Evolutionary conservation across 2,113 vertebrate species (phyloP).

Genomic region (Stigmatopora argus): DNA sequence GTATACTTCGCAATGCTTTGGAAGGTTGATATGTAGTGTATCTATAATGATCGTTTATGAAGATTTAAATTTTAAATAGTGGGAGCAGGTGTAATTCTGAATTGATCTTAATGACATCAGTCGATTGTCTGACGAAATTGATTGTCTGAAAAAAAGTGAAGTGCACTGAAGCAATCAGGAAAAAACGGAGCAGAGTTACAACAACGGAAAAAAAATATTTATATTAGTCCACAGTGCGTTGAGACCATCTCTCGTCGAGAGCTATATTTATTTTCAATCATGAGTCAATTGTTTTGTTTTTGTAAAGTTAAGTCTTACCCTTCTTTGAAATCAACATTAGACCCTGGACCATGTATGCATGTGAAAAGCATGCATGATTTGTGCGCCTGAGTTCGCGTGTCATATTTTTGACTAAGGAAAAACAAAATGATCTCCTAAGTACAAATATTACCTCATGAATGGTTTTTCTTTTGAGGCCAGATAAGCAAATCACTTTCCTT

Average conservation of each 20-base stretch:
- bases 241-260: not conserved
- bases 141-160: not conserved
- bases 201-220: not conserved
- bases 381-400: constrained; percentile 62
- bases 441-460: constrained; percentile 99
- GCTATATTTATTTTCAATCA: no score
- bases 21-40: constrained; percentile 30
- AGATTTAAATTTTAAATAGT: constrained; percentile 52
- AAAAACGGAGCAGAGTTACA: not conserved
- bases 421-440: constrained; percentile 77
- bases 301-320: not conserved
- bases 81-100: constrained; percentile 64
- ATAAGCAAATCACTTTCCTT: constrained; percentile 67
- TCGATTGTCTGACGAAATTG: not conserved
- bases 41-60: constrained; percentile 35
- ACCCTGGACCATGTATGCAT: constrained; percentile 31
- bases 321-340: constrained; percentile 34
- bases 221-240: not conserved
- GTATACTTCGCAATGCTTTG: constrained; percentile 36
- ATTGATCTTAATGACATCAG: not conserved
- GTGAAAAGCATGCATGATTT: constrained; percentile 59
- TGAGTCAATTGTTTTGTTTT: not conserved
- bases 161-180: not conserved
- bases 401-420: constrained; percentile 69
- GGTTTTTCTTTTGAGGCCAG: constrained; percentile 81